Conservation (phyloP, 2,113 vertebrate species). For the Cariama cristata region DNA sequence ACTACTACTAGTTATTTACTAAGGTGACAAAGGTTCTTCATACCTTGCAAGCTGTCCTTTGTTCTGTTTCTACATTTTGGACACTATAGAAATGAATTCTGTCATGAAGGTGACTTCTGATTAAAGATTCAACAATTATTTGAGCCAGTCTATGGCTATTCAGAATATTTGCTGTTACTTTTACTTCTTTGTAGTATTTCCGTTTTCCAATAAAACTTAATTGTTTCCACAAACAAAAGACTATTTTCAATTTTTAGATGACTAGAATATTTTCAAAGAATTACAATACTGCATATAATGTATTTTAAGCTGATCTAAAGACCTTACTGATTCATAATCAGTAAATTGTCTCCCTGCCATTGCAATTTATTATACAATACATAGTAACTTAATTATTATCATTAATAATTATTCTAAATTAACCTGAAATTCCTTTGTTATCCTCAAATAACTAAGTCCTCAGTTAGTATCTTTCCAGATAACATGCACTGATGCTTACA, state of each 20-base stretch:
- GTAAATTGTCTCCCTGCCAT: background rate
- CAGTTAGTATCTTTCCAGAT: background rate
- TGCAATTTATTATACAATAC: background rate
- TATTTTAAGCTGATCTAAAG: background rate
- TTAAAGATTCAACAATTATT: background rate
- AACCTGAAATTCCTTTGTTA: background rate
- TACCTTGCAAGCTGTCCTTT: background rate
- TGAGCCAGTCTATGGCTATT: background rate
- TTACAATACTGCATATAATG: background rate
- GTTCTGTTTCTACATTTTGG: background rate
- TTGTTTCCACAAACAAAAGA: background rate
- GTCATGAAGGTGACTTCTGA: background rate
- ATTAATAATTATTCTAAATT: background rate
- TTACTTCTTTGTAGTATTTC: background rate
- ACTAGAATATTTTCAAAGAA: background rate
- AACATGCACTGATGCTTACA: background rate
- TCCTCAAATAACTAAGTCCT: background rate
- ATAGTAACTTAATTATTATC: background rate
- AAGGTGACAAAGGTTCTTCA: background rate
- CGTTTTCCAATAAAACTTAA: background rate
- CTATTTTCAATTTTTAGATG: background rate
- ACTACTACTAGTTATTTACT: background rate
- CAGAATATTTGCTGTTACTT: background rate
- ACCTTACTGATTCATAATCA: background rate
- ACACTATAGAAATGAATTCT: background rate